Evolutionary conservation across 1,140 invertebrate genomes (phyloP).

Genomic region (Zaprionus vittiger): DNA sequence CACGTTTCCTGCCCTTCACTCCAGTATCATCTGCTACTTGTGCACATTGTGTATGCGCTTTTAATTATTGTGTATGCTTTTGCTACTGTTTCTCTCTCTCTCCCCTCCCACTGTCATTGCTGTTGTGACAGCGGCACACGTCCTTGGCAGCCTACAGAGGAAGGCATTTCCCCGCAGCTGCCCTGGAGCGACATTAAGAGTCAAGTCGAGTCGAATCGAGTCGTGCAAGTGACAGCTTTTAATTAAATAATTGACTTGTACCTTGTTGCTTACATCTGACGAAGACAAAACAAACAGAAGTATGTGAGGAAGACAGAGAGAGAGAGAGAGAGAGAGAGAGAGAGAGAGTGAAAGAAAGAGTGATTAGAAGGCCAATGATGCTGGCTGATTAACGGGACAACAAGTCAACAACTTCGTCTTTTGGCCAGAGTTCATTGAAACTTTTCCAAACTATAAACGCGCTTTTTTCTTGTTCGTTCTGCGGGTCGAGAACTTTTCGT

Average conservation of each 20-base stretch:
- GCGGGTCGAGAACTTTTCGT: conserved; percentile 66
- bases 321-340: not conserved
- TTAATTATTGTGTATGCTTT: conserved; percentile 70
- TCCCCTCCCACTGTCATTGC: conserved; percentile 14
- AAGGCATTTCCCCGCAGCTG: not conserved
- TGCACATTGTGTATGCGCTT: conserved; percentile 60
- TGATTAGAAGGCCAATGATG: conserved; percentile 43
- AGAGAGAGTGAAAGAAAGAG: not conserved
- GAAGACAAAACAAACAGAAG: conserved; percentile 25
- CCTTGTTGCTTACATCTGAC: conserved; percentile 59
- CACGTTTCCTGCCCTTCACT: not conserved
- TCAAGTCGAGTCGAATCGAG: not conserved
- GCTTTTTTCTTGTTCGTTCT: conserved; percentile 36
- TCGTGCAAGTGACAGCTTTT: conserved; percentile 70
- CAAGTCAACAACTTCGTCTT: conserved; percentile 11
- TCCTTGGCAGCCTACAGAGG: not conserved
- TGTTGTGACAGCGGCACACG: conserved; percentile 16
- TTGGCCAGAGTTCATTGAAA: conserved; percentile 60
- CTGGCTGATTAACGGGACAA: conserved; percentile 44
- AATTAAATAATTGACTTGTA: conserved; percentile 78
- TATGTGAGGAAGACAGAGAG: not conserved
- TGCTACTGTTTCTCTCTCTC: conserved; percentile 35
- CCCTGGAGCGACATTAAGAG: conserved; percentile 47
- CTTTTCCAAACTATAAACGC: conserved; percentile 16
- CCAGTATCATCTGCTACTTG: conserved; percentile 20